Base-by-base conservation (phyloP, 92 coral and sea anemone species). In the Epizoanthus scotinus region DNA sequence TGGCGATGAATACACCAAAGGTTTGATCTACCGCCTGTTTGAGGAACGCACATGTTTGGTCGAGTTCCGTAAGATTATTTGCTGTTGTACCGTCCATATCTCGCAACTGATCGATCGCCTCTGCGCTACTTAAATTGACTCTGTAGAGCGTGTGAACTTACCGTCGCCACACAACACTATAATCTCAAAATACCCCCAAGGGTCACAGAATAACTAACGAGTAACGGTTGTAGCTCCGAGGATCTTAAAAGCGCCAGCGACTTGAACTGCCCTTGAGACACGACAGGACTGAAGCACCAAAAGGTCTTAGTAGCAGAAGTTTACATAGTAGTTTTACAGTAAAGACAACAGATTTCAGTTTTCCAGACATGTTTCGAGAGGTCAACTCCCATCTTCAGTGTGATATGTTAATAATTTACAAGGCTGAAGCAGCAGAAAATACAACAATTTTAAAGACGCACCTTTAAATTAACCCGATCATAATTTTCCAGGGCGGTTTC, bases 11-110 rank as follows among this genome's bases (percentile, higher is more conserved):
- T 6, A 59, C 81, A 17, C 14, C 54, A 21, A 52, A 60, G 15
- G 81, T 55, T 40, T 75, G 81, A 3, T 59, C 67, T 40, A 75
- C 81, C 0, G 81, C 68, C 36, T 34, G 34, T 59, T 75, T 75
- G 55, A 75, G 81, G 14, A 75, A 75, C 25, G 20, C 20, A 58
- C 81, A 75, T 5, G 57, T 8, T 58, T 75, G 67, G 25, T 59
- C 68, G n/a, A 63, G 5, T n/a, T 17, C 31, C 4, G 79, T 73
- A 18, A n/a, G 17, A 53, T 73, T 47, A 47, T 15, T 73, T 21
- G 56, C 42, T 22, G 17, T 70, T 36, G 26, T 28, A 34, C 36
- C 31, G 2, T 40, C 57, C 58, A 75, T 27, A 21, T 14, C 13
- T 68, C 24, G 52, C 44, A 8, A 44, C 29, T 68, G 28, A 60